Percentiles rank a stretch among this genome's conserved stretches.
Evolutionary conservation across 2,888 invertebrate species (phyloP).

Genomic region (Bruchidius siliquastri): DNA sequence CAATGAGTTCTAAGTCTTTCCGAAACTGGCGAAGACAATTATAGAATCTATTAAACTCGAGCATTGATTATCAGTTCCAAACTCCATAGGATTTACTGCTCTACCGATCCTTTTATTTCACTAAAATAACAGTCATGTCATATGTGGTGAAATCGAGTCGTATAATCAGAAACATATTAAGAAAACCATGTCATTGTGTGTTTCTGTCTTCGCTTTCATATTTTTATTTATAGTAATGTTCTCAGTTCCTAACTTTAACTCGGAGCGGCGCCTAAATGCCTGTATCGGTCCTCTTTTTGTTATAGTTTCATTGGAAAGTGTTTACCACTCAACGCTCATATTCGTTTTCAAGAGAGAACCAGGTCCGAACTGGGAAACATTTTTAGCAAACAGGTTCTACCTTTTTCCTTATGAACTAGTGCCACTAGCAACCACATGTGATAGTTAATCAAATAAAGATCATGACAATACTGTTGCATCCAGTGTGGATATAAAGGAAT

Average conservation of each 20-base stretch:
- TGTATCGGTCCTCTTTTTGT: background rate
- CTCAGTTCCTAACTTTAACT: background rate
- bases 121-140: background rate
- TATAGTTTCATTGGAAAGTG: background rate
- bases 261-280: background rate
- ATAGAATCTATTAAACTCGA: too few species aligned
- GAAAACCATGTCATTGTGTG: background rate
- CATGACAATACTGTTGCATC: too few species aligned
- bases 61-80: too few species aligned
- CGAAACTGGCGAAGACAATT: too few species aligned
- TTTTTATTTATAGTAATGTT: background rate
- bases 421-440: too few species aligned
- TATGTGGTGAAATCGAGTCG: background rate
- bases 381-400: too few species aligned
- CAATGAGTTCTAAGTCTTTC: too few species aligned
- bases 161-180: background rate
- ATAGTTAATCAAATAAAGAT: too few species aligned
- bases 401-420: too few species aligned
- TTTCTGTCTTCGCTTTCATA: background rate
- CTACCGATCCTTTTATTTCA: too few species aligned
- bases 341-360: background rate
- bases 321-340: background rate
- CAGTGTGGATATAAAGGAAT: too few species aligned
- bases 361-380: background rate
- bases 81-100: too few species aligned